Evolutionary conservation across 2,797 vertebrate genomes (phyloP), one percentile per base, ranked within the genome.

Genomic region (Falco cherrug): DNA sequence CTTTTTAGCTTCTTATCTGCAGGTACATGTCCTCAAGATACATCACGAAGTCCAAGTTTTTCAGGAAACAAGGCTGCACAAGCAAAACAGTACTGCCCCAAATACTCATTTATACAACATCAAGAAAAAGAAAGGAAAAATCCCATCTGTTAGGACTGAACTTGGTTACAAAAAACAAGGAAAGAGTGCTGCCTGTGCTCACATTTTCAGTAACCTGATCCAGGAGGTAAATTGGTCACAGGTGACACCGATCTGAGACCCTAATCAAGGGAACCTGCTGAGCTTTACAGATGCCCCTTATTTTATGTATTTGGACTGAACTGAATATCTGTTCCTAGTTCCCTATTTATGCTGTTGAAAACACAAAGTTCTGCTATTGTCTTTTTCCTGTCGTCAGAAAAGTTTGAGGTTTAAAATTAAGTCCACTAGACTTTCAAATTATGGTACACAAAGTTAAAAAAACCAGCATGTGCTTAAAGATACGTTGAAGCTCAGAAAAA

Each of bases 211-310:
- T 82, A 95, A 93, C 57, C 43, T 31, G 78, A 96, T 12, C 84
- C 78, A 64, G 78, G 31, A 73, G 68, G 68, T 37, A 77, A 95
- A 96, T 50, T 80, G 68, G 63, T 43, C 90, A 73, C 93, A 96
- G 78, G 67, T 90, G 47, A 70, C n/a, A 19, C 47, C 54, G 29
- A 19, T 56, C 37, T 57, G 47, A 84, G 47, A 65, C 47, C 51
- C 33, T 59, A 48, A 90, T 39, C 45, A 84, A 69, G 87, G 47
- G 35, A 79, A 29, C 33, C 28, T 41, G 51, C 25, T n/a, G 43
- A 91, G 33, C 20, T 84, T 67, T 37, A 73, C 11, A 79, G 39
- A 48, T 67, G 47, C 8, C 28, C 79, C 78, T 81, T 43, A 13
- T 37, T 89, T 80, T 50, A 54, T 76, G 39, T 31, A 20, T 82